phyloP scores from a whole-genome alignment of 2,113 vertebrate genomes.

The Sinocyclocheilus maitianheensis region DNA sequence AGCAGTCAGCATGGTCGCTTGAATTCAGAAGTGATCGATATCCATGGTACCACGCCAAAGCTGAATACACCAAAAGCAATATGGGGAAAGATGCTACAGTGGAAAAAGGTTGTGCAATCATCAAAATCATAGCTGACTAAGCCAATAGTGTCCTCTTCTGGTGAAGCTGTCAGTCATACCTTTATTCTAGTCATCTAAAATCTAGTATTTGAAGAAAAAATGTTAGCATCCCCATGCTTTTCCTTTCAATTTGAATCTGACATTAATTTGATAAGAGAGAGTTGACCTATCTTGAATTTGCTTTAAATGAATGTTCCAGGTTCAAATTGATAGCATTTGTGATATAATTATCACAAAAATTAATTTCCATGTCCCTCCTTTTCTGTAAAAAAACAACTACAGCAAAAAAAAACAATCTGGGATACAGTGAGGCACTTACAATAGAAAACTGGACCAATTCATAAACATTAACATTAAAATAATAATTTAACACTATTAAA shows the following conservation, averaged over 20 bases:
- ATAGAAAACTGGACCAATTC: neutral
- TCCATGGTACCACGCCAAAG: constrained; percentile 31
- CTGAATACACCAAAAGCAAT: constrained; percentile 46
- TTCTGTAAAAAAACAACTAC: neutral
- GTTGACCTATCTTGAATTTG: neutral
- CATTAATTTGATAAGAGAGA: neutral
- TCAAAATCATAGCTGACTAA: constrained; percentile 5
- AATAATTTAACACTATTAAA: too few species aligned
- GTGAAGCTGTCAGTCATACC: constrained; percentile 13
- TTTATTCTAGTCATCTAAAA: constrained; percentile 30
- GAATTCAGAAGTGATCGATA: constrained; percentile 25
- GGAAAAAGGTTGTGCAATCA: neutral
- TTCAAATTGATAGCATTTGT: neutral
- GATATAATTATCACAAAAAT: neutral
- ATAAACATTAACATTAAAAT: too few species aligned
- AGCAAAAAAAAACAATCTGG: neutral
- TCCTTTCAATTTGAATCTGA: constrained; percentile 30
- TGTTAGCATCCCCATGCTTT: constrained; percentile 27
- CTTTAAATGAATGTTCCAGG: neutral
- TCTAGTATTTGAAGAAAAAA: neutral
- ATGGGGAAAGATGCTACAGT: constrained; percentile 30
- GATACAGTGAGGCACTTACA: neutral
- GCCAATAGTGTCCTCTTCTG: constrained; percentile 30
- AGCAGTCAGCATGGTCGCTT: neutral
- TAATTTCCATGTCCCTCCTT: neutral